A percentile compares a stretch with the other conserved stretches of the same genome.
Conservation (phyloP, 1,140 invertebrate genomes). For the Drepana arcuata region DNA sequence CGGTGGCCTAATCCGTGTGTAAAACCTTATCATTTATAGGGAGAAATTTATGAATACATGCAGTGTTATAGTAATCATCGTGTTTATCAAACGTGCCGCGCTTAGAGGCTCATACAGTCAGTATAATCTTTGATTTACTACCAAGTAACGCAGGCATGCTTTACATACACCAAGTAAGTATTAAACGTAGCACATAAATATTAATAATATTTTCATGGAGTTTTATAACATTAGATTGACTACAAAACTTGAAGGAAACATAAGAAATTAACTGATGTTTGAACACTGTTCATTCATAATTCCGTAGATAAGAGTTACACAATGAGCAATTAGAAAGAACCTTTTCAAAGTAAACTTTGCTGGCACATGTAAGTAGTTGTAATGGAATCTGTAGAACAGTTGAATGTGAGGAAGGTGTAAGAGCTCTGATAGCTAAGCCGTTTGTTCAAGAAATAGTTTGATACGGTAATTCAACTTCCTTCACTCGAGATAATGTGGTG, state of each 20-base stretch:
- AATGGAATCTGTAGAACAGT: background rate
- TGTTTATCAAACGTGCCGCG: conserved; percentile 38
- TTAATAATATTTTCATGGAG: too few species aligned
- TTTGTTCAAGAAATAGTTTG: conserved; percentile 34
- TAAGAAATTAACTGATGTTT: conserved; percentile 1
- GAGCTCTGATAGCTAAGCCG: conserved; percentile 13
- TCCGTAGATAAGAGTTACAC: conserved; percentile 18
- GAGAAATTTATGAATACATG: conserved; percentile 56
- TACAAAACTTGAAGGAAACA: too few species aligned
- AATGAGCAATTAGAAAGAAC: conserved; percentile 8
- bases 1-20: conserved; percentile 56
- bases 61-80: conserved; percentile 30
- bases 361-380: background rate
- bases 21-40: conserved; percentile 44
- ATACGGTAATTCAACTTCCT: conserved; percentile 45
- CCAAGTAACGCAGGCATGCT: conserved; percentile 2
- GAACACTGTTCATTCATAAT: conserved; percentile 22
- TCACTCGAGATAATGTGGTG: conserved; percentile 21
- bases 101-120: background rate
- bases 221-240: too few species aligned
- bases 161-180: too few species aligned
- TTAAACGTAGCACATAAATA: too few species aligned
- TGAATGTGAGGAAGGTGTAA: conserved; percentile 21
- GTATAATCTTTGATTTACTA: background rate
- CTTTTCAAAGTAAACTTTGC: conserved; percentile 12